Percentiles rank a stretch among this genome's conserved stretches.
phyloP scores from a whole-genome alignment of 64 coral and sea anemone genomes.

The Stichodactyla mertensii region DNA sequence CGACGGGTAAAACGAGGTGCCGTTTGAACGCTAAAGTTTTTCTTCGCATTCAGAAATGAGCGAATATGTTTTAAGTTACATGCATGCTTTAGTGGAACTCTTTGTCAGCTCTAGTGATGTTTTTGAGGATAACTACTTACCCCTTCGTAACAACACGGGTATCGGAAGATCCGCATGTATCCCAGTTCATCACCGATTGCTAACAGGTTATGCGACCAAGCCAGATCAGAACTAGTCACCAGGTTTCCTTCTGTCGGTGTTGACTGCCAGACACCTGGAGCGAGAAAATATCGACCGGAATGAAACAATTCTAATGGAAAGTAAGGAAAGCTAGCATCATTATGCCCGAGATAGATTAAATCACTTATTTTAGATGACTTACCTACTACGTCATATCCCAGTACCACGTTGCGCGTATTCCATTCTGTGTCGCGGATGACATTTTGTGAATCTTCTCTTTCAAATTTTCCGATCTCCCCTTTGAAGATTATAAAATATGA shows the following conservation, averaged over 20 bases:
- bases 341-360: no score
- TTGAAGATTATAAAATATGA: neutral
- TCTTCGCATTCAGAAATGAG: no score
- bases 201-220: constrained; percentile 65
- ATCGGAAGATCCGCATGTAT: constrained; percentile 76
- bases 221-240: constrained; percentile 83
- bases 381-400: constrained; percentile 89
- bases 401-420: constrained; percentile 78
- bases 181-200: constrained; percentile 84
- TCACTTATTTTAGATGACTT: neutral
- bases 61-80: no score
- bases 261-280: constrained; percentile 75
- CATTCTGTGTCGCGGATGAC: constrained; percentile 88
- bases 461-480: constrained; percentile 92
- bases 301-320: no score
- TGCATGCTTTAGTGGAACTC: no score
- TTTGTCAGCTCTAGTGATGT: no score
- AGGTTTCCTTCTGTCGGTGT: constrained; percentile 76
- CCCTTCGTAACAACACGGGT: constrained; percentile 72
- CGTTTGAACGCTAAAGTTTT: no score
- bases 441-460: constrained; percentile 73
- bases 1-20: no score
- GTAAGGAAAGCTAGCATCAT: no score
- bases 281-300: neutral
- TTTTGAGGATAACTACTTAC: constrained; percentile 13